Conservation (phyloP, 2,113 vertebrate genomes). For the Neogobius melanostomus region DNA sequence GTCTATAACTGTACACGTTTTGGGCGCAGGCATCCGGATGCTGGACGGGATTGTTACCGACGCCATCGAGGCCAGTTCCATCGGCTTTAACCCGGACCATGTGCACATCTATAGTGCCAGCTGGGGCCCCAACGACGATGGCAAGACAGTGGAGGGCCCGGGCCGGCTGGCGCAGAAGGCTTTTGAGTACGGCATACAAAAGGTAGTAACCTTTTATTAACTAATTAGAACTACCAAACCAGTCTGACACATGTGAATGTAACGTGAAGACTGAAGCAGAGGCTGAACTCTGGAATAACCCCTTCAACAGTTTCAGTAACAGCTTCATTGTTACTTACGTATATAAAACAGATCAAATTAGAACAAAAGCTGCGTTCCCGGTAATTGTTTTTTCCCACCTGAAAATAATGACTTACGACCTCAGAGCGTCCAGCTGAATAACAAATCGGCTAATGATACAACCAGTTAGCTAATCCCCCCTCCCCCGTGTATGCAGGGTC, state of each 20-base stretch:
- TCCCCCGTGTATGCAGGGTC: conserved; percentile 75
- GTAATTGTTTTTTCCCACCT: no score
- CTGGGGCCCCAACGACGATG: conserved; percentile 98
- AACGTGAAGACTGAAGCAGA: no score
- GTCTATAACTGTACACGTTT: background rate
- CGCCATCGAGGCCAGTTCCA: conserved; percentile 97
- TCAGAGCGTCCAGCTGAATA: no score
- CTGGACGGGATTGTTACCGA: conserved; percentile 96
- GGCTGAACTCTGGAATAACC: no score
- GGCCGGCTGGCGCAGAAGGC: conserved; percentile 94
- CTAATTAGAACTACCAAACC: no score
- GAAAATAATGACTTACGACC: no score
- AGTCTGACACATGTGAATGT: no score
- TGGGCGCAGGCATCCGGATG: conserved; percentile 89
- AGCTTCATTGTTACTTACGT: no score
- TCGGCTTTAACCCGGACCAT: conserved; percentile 93
- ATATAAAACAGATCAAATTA: no score
- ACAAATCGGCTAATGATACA: no score
- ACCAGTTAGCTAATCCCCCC: background rate
- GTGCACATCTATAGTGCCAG: conserved; percentile 99
- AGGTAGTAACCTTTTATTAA: conserved; percentile 71
- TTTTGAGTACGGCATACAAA: conserved; percentile 94
- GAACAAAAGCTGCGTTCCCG: no score
- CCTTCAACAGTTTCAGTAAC: no score
- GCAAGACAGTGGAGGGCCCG: conserved; percentile 96